Evolutionary conservation across 2,888 invertebrate genomes (phyloP).

Genomic region (Cryptocheilus praepositus): DNA sequence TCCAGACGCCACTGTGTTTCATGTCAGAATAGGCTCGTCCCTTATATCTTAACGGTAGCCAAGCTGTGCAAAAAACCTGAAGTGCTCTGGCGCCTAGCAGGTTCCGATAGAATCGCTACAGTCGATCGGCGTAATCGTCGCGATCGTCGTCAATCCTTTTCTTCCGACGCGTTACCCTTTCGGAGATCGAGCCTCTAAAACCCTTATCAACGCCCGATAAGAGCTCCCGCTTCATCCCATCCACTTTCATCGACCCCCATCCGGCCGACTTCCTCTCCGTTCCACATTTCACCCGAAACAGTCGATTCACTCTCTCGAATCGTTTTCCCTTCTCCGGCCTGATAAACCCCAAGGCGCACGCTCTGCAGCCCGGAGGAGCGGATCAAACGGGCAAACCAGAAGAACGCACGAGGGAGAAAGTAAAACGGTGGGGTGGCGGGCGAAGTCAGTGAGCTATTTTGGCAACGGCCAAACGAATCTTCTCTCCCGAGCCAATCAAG

Average conservation of each 20-base stretch:
- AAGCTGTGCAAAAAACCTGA: too few species aligned
- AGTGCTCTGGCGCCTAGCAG: too few species aligned
- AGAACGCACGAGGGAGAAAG: too few species aligned
- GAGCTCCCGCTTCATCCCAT: background rate
- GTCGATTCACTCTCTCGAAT: background rate
- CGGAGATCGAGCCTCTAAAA: background rate
- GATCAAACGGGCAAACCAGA: background rate
- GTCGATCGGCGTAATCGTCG: background rate
- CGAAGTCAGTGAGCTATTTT: conserved; percentile 22
- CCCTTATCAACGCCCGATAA: conserved; percentile 1
- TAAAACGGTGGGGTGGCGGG: too few species aligned
- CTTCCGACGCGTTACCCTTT: background rate
- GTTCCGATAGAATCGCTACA: too few species aligned
- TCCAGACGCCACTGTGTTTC: too few species aligned
- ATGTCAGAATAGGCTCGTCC: too few species aligned
- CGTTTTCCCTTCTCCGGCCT: conserved; percentile 25
- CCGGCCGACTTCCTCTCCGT: conserved; percentile 6
- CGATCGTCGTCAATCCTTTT: background rate
- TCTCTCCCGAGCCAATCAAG: conserved; percentile 21
- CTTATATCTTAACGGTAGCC: too few species aligned
- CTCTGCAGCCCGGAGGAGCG: too few species aligned
- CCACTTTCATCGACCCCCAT: too few species aligned
- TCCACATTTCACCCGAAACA: too few species aligned
- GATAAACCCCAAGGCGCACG: conserved; percentile 26
- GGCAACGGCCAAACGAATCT: conserved; percentile 1